Conservation (phyloP, 2,888 invertebrate genomes). For the Aquatica leii region DNA sequence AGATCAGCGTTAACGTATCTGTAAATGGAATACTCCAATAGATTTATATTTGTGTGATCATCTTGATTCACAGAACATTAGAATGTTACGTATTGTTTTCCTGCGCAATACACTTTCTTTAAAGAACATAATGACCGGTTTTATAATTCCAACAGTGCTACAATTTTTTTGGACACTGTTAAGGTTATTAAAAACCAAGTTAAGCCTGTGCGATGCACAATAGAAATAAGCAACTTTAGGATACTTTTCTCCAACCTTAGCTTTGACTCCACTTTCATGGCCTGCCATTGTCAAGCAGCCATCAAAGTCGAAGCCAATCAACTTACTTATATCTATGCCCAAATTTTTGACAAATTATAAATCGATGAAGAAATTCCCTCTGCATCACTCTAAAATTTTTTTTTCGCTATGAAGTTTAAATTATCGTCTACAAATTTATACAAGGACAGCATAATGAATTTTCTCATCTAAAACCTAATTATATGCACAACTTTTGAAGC, state of each 20-base stretch:
- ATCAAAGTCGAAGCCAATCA: conserved; percentile 25
- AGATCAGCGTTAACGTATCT: background rate
- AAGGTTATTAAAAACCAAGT: conserved; percentile 23
- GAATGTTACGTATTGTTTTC: background rate
- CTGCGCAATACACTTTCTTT: background rate
- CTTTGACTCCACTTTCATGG: conserved; percentile 13
- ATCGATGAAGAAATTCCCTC: too few species aligned
- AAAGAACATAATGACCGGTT: background rate
- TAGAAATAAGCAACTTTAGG: conserved; percentile 19
- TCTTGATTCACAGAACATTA: background rate
- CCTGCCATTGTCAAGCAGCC: conserved; percentile 24
- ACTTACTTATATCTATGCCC: conserved; percentile 13
- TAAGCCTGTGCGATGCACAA: conserved; percentile 27
- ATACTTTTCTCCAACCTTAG: conserved; percentile 14
- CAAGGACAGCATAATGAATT: too few species aligned
- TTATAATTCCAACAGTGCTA: background rate
- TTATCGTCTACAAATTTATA: conserved; percentile 27
- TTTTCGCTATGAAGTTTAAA: conserved; percentile 36
- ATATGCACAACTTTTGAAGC: too few species aligned
- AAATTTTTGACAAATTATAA: background rate
- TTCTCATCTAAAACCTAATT: too few species aligned
- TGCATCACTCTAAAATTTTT: too few species aligned
- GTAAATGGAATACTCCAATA: background rate
- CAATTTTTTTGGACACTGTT: conserved; percentile 11
- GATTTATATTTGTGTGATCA: background rate